Percentiles rank a stretch among this genome's conserved stretches.
phyloP scores from a whole-genome alignment of 37 sponge, comb jelly and placozoan genomes.

The Amphimedon queenslandica region DNA sequence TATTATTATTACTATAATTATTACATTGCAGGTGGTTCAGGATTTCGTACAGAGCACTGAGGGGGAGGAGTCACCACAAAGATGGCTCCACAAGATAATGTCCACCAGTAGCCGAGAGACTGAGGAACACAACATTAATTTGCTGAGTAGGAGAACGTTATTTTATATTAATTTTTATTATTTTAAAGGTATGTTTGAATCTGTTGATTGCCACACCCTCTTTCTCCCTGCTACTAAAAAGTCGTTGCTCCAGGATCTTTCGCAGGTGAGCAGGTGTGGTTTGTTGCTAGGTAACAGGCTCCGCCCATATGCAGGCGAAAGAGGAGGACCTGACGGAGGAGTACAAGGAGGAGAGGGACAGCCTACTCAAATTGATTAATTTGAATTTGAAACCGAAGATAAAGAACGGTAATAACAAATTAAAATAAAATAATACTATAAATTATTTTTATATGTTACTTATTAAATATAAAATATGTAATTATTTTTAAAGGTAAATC shows the following conservation, averaged over 20 bases:
- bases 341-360: constrained; percentile 79
- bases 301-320: constrained; percentile 19
- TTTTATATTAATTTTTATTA: background rate
- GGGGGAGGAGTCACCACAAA: constrained; percentile 61
- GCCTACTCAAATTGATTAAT: constrained; percentile 38
- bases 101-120: constrained; percentile 60
- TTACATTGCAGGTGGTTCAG: constrained; percentile 63
- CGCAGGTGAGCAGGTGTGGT: constrained; percentile 26
- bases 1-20: background rate
- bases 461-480: background rate
- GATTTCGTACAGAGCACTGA: constrained; percentile 79
- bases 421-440: background rate
- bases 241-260: constrained; percentile 73
- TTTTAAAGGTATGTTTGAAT: constrained; percentile 73
- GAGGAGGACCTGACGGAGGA: constrained; percentile 84
- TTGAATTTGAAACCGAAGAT: constrained; percentile 67
- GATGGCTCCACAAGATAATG: constrained; percentile 85
- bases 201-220: constrained; percentile 80
- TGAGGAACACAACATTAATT: constrained; percentile 72
- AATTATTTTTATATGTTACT: no score
- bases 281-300: background rate
- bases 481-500: constrained; percentile 35
- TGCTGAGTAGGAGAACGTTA: constrained; percentile 40
- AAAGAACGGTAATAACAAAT: constrained; percentile 67
- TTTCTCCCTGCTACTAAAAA: constrained; percentile 81